Evolutionary conservation across 1,140 invertebrate species (phyloP).

Genomic region (Eupristina koningsbergeri): DNA sequence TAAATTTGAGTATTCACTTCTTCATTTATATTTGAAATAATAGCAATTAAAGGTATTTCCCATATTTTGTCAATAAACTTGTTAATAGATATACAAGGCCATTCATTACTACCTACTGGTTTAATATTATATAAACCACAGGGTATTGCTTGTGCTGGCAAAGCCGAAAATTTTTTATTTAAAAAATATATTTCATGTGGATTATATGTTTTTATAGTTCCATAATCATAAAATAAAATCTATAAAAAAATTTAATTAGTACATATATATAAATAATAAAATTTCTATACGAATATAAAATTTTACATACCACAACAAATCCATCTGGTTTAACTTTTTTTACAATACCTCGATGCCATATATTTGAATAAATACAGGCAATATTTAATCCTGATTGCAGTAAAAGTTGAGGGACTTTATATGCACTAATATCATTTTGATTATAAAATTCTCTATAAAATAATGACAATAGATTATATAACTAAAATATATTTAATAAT

Average conservation of each 20-base stretch:
- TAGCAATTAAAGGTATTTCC: conserved; percentile 54
- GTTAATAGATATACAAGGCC: conserved; percentile 52
- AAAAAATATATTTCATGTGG: conserved; percentile 61
- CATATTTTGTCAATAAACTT: conserved; percentile 53
- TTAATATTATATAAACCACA: conserved; percentile 64
- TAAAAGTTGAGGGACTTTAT: conserved; percentile 59
- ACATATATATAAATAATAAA: not conserved
- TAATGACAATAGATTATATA: conserved; percentile 36
- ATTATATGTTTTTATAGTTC: conserved; percentile 62
- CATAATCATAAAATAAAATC: conserved; percentile 69
- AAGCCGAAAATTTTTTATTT: conserved; percentile 58
- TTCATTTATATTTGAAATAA: conserved; percentile 47
- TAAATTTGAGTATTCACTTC: conserved; percentile 51
- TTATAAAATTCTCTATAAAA: conserved; percentile 63
- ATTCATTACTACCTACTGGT: conserved; percentile 55
- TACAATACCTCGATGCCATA: conserved; percentile 68
- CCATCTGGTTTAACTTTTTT: conserved; percentile 60
- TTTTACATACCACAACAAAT: conserved; percentile 55
- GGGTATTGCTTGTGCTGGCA: conserved; percentile 67
- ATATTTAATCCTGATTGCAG: conserved; percentile 64
- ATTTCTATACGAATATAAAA: conserved; percentile 37
- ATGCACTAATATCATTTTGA: conserved; percentile 41
- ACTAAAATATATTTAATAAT: conserved; percentile 27
- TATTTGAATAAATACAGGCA: conserved; percentile 60
- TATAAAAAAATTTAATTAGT: conserved; percentile 50